A percentile compares a stretch with the other conserved stretches of the same genome.
These are phyloP conservation scores for Helicorthomorpha holstii DNA, from an alignment of 1,140 invertebrate genomes.

Conservation along the genomic window DNA sequence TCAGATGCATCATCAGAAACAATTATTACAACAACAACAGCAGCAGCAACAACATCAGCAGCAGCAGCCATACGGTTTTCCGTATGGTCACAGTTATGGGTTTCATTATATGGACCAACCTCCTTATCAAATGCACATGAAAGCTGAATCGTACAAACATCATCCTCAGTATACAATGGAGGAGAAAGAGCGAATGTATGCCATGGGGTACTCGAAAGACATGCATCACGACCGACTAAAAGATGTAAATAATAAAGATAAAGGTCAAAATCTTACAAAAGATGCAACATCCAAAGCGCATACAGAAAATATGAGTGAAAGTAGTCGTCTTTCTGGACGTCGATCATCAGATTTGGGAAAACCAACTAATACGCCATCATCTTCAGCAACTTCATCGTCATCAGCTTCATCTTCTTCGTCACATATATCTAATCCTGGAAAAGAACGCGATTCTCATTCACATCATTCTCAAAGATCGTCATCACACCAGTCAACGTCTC, in stretches of 20 bases:
- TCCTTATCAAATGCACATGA: conserved; percentile 10
- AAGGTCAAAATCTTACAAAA: too few relatives aligned
- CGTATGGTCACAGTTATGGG: neutral
- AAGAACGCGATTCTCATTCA: conserved; percentile 9
- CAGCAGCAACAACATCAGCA: conserved; percentile 14
- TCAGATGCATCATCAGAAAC: conserved; percentile 18
- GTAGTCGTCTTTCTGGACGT: too few relatives aligned
- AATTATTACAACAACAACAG: conserved; percentile 10
- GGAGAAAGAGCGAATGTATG: neutral
- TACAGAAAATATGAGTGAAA: too few relatives aligned
- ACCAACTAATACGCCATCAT: too few relatives aligned
- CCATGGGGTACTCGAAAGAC: neutral
- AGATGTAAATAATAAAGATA: too few relatives aligned
- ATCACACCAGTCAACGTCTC: neutral
- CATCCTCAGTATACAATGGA: neutral
- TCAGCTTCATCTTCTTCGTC: conserved; percentile 8
- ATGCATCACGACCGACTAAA: too few relatives aligned
- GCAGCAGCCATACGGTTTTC: conserved; percentile 9
- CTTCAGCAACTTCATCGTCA: conserved; percentile 11
- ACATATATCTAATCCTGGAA: conserved; percentile 8
- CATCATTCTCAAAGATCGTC: conserved; percentile 8
- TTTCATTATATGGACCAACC: conserved; percentile 11
- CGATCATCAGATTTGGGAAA: too few relatives aligned
- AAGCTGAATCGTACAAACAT: neutral
- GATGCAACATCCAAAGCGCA: too few relatives aligned